phyloP scores from a whole-genome alignment of 2,113 vertebrate genomes.

The Stegostoma tigrinum region DNA sequence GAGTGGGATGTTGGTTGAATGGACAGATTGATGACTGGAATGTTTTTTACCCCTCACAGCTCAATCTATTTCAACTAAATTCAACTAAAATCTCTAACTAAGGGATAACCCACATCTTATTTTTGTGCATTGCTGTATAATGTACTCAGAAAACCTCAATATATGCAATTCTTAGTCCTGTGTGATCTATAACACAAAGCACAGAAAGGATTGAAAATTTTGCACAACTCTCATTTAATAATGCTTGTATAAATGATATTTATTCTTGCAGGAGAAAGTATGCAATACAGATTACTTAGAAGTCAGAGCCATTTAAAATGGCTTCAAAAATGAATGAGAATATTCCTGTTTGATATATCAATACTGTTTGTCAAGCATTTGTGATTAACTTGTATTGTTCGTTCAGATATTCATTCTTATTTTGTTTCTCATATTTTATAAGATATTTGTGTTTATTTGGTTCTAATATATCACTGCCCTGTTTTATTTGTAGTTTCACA shows the following conservation, averaged over 20 bases:
- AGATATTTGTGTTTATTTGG: slow-evolving; percentile 51
- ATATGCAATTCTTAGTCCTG: neutral
- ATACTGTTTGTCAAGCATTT: neutral
- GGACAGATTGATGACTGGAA: neutral
- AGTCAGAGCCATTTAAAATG: neutral
- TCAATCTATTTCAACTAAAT: neutral
- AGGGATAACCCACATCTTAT: neutral
- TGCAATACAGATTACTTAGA: too few relatives aligned
- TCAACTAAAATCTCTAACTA: neutral
- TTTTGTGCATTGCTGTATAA: neutral
- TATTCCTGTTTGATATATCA: neutral
- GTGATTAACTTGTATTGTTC: slow-evolving; percentile 39
- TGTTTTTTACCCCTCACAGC: neutral
- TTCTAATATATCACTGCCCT: slow-evolving; percentile 48
- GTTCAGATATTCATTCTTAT: slow-evolving; percentile 42
- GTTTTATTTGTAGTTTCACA: slow-evolving; percentile 83
- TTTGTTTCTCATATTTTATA: slow-evolving; percentile 42
- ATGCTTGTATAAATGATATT: neutral
- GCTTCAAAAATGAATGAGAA: neutral
- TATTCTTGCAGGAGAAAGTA: neutral
- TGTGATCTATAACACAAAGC: slow-evolving; percentile 17
- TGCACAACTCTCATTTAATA: neutral
- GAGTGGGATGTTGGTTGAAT: too few relatives aligned
- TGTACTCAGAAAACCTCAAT: neutral
- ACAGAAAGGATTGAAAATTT: neutral